phyloP scores from a whole-genome alignment of 2,113 vertebrate genomes.

The Spilogale gracilis region DNA sequence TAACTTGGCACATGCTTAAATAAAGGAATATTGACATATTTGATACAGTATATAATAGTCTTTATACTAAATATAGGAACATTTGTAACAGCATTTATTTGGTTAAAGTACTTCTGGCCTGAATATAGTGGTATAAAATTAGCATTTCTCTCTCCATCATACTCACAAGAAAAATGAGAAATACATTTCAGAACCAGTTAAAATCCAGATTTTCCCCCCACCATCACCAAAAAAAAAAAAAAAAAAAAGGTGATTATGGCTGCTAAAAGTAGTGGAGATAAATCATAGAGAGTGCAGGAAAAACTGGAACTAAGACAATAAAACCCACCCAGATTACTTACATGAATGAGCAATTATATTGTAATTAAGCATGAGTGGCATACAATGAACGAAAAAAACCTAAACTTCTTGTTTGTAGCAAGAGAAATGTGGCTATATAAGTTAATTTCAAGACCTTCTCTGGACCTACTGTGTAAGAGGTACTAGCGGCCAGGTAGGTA shows the following conservation, averaged over 20 bases:
- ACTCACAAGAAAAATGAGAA: not conserved
- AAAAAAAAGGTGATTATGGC: not conserved
- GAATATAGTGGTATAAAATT: not conserved
- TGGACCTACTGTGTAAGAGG: not conserved
- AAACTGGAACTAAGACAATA: not conserved
- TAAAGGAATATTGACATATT: not conserved
- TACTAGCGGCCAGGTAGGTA: not conserved
- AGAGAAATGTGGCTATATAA: not conserved
- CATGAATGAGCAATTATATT: not conserved
- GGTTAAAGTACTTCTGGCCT: not conserved
- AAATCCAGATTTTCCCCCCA: not conserved
- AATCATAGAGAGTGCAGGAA: not conserved
- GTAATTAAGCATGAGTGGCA: not conserved
- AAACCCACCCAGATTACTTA: not conserved
- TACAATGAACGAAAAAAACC: not conserved
- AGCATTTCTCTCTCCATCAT: not conserved
- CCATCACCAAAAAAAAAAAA: not conserved
- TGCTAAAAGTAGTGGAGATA: not conserved
- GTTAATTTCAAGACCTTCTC: not conserved
- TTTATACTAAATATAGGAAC: not conserved
- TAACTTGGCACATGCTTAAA: not conserved
- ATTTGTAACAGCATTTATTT: not conserved
- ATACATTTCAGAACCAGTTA: not conserved
- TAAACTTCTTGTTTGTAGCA: not conserved
- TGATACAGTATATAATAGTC: not conserved